A percentile compares a stretch with the other conserved stretches of the same genome.
These are phyloP conservation scores for Tetramorium bicarinatum DNA, from an alignment of 2,888 invertebrate genomes.

Conservation along the genomic window DNA sequence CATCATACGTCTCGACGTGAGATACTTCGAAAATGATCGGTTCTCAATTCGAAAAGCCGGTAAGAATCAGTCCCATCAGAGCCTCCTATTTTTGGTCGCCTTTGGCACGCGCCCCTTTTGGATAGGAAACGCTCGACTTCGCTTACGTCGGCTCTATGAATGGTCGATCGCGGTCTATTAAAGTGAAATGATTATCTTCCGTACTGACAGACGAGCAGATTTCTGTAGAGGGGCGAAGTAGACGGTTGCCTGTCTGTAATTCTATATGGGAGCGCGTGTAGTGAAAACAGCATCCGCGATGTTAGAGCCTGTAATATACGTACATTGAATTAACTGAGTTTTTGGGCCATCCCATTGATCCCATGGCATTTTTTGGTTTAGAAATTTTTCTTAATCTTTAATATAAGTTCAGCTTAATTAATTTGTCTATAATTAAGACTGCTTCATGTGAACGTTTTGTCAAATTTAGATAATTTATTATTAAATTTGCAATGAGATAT, in stretches of 20 bases:
- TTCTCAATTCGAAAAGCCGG: background rate
- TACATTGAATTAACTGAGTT: constrained; percentile 28
- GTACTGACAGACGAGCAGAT: constrained; percentile 66
- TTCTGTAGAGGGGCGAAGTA: constrained; percentile 56
- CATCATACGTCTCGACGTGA: constrained; percentile 50
- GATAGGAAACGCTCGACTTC: constrained; percentile 56
- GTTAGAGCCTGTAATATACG: constrained; percentile 66
- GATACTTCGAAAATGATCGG: constrained; percentile 32
- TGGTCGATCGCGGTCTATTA: constrained; percentile 73
- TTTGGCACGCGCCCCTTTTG: constrained; percentile 70
- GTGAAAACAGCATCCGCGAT: constrained; percentile 65
- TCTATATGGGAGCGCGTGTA: constrained; percentile 69
- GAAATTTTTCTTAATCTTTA: background rate
- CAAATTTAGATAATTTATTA: background rate
- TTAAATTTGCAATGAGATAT: background rate
- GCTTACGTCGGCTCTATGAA: constrained; percentile 56
- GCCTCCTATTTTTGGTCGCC: constrained; percentile 49
- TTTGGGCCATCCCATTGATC: background rate
- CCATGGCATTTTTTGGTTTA: background rate
- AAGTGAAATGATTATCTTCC: constrained; percentile 75
- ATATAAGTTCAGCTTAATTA: background rate
- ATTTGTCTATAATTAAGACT: background rate
- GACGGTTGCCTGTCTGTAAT: constrained; percentile 64
- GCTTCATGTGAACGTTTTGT: background rate
- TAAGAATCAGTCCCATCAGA: constrained; percentile 57